Evolutionary conservation across 2,888 invertebrate genomes (phyloP), one percentile per base, ranked within the genome.

Genomic region (Xestia xanthographa): DNA sequence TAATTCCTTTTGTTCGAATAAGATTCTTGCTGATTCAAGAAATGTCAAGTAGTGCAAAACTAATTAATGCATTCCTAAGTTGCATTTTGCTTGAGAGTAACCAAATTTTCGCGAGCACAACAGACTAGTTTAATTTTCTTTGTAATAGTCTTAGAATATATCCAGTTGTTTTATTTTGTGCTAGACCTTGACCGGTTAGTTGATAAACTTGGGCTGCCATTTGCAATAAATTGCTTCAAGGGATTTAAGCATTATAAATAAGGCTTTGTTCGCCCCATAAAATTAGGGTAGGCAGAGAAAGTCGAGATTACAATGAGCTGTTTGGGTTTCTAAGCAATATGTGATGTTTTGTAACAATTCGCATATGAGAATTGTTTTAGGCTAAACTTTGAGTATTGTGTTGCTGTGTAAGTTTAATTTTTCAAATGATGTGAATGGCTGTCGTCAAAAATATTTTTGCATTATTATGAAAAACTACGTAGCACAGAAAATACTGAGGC

Each of bases 221-320:
- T 87, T 77, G 75, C 69, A 71, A 85, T 87, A 83, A 82, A 87
- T 79, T 77, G 82, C 75, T 82, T 80, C 62, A 75, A 78, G 82
- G 87, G 87, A 87, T 87, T 79, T 82, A 14, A 70, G 82, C 75
- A 72, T 85, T 85, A 82, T 77, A n/a, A n/a, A n/a, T n/a, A 66
- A 69, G 77, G 75, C 58, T 80, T 85, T 85, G 79, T 80, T 85
- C 66, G 73, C 77, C 50, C 74, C 76, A 85, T 86, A 87, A 87
- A 86, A 79, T 84, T 83, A 78, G 66, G 79, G 72, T 75, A 78
- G 81, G 72, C 71, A 78, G 45, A 79, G 79, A 79, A 80, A 82
- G 75, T 79, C 69, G 77, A 79, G 60, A 85, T 87, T 85, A 76
- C 87, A 69, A n/a, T 69, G 58, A 72, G 73, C 63, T 68, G 60